Conservation (phyloP, 2,797 vertebrate genomes). For the Manis javanica region DNA sequence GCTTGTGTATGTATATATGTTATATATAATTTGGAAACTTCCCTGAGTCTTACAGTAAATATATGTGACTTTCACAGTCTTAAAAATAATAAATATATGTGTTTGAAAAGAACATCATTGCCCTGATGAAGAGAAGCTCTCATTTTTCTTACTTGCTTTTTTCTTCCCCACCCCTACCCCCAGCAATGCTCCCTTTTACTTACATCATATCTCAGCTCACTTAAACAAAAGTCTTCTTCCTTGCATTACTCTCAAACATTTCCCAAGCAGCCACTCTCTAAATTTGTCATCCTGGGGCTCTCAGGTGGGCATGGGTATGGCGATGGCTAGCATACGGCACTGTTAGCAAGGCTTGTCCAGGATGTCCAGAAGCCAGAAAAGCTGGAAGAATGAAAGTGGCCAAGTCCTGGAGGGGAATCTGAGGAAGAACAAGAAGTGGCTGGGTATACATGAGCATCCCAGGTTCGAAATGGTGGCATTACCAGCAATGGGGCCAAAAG, state of each 20-base stretch:
- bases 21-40: background rate
- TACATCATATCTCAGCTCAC: background rate
- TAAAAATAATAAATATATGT: background rate
- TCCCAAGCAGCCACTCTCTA: background rate
- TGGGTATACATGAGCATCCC: background rate
- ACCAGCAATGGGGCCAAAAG: background rate
- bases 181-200: background rate
- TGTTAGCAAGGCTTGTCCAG: background rate
- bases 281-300: background rate
- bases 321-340: background rate
- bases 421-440: background rate
- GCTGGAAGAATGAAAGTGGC: background rate
- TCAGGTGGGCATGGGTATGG: background rate
- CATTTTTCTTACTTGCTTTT: background rate
- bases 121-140: background rate
- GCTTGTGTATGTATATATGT: background rate
- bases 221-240: background rate
- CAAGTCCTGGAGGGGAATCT: background rate
- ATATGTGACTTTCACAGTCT: constrained; percentile 7
- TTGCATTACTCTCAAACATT: background rate
- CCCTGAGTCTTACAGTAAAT: background rate
- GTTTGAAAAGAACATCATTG: background rate
- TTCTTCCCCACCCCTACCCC: background rate
- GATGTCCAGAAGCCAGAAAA: background rate
- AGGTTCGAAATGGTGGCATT: background rate